Evolutionary conservation across 2,113 vertebrate species (phyloP).

Genomic region (Bolborhynchus lineola): DNA sequence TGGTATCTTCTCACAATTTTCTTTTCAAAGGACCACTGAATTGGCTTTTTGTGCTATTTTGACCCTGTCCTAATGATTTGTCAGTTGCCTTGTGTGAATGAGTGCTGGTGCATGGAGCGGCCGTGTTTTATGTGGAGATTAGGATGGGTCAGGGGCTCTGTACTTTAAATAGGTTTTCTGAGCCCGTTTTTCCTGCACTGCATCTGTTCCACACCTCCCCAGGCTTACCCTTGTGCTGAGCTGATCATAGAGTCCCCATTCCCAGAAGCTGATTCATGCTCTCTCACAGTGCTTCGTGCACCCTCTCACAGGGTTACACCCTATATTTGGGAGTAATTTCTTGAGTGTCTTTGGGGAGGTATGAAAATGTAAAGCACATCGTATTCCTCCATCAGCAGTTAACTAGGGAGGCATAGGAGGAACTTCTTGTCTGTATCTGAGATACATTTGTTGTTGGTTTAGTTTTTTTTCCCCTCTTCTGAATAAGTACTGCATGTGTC

Average conservation of each 20-base stretch:
- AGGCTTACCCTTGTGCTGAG: not conserved
- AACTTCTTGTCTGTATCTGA: not conserved
- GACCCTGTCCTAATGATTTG: not conserved
- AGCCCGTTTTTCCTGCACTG: not conserved
- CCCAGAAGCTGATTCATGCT: not conserved
- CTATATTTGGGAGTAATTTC: not conserved
- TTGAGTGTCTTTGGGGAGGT: not conserved
- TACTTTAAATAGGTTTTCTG: not conserved
- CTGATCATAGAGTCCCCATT: fast-evolving
- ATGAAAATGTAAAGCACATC: not conserved
- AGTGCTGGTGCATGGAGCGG: not conserved
- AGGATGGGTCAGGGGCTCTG: not conserved
- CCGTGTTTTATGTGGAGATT: not conserved
- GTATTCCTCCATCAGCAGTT: not conserved
- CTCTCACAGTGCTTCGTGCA: not conserved
- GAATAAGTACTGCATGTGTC: constrained; percentile 45
- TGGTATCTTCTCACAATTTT: not conserved
- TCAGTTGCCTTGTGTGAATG: not conserved
- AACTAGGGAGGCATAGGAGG: not conserved
- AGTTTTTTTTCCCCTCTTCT: not conserved
- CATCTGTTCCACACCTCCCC: not conserved
- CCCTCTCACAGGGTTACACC: not conserved
- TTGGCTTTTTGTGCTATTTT: not conserved
- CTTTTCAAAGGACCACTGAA: not conserved
- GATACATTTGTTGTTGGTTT: not conserved